Conservation (phyloP, 1,140 invertebrate species). For the Pristionchus pacificus region DNA sequence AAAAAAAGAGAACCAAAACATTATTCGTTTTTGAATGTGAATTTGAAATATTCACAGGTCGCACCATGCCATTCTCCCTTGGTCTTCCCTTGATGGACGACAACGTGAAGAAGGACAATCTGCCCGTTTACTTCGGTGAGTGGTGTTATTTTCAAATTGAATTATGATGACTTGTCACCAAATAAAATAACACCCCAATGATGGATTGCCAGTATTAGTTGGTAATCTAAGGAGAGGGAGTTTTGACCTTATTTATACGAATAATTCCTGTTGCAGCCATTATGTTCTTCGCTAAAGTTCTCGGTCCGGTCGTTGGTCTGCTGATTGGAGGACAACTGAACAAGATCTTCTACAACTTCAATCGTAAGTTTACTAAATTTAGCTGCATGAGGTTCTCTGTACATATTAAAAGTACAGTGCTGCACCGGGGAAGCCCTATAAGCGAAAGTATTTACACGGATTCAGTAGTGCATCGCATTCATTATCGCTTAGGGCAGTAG, state of each 20-base stretch:
- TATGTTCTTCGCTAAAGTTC: conserved; percentile 40
- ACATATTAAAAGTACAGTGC: too few species aligned
- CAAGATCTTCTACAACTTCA: conserved; percentile 37
- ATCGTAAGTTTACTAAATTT: conserved; percentile 23
- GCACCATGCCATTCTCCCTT: conserved; percentile 45
- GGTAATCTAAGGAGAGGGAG: too few species aligned
- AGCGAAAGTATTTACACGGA: neutral
- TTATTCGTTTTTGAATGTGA: too few species aligned
- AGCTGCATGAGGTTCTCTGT: too few species aligned
- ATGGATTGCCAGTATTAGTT: too few species aligned
- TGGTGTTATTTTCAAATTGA: neutral
- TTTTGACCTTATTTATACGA: neutral
- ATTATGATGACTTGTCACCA: neutral
- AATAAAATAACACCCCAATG: too few species aligned
- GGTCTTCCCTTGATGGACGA: conserved; percentile 57
- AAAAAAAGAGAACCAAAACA: too few species aligned
- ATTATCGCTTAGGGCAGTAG: too few species aligned
- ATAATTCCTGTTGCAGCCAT: conserved; percentile 29
- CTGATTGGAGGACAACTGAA: conserved; percentile 36
- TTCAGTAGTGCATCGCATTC: neutral
- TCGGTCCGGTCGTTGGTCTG: conserved; percentile 37
- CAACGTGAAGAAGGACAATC: conserved; percentile 54
- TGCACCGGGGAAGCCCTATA: too few species aligned
- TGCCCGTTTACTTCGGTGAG: conserved; percentile 51
- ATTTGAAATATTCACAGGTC: neutral